Evolutionary conservation across 1,140 invertebrate genomes (phyloP).

Genomic region (Tetramorium alpestre): DNA sequence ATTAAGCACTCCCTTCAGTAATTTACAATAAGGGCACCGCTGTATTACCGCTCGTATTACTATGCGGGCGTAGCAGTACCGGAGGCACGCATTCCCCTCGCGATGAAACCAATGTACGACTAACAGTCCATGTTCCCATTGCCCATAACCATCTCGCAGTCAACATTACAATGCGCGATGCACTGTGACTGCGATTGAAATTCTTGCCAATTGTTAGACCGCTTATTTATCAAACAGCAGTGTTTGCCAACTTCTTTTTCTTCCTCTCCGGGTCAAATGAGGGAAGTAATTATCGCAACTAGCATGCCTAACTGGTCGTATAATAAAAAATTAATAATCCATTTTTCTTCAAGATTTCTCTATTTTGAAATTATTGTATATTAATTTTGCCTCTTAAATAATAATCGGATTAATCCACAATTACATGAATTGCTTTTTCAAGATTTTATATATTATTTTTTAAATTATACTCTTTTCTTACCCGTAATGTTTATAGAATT

Average conservation of each 20-base stretch:
- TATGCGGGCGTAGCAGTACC: slow-evolving; percentile 10
- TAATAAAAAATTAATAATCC: not conserved
- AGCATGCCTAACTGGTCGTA: not conserved
- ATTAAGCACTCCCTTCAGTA: slow-evolving; percentile 44
- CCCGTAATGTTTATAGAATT: not conserved
- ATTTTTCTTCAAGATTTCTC: not conserved
- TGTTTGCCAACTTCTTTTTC: slow-evolving; percentile 13
- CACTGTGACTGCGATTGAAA: not conserved
- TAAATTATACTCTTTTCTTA: not conserved
- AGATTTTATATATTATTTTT: not conserved
- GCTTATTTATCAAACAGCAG: slow-evolving; percentile 14
- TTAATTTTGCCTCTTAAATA: not conserved
- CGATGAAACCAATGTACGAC: slow-evolving; percentile 46
- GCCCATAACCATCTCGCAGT: slow-evolving; percentile 34
- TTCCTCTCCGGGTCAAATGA: not conserved
- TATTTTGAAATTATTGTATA: not conserved
- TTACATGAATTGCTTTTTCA: too few relatives aligned
- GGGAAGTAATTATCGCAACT: not conserved
- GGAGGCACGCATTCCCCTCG: slow-evolving; percentile 44
- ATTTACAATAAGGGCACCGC: slow-evolving; percentile 54
- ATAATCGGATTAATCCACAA: too few relatives aligned
- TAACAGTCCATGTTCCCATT: slow-evolving; percentile 37
- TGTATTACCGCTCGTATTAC: slow-evolving; percentile 50
- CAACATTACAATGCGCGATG: not conserved
- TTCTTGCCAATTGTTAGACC: slow-evolving; percentile 41